Base-by-base conservation (phyloP, 1,140 invertebrate species). In the Neodiprion lecontei region DNA sequence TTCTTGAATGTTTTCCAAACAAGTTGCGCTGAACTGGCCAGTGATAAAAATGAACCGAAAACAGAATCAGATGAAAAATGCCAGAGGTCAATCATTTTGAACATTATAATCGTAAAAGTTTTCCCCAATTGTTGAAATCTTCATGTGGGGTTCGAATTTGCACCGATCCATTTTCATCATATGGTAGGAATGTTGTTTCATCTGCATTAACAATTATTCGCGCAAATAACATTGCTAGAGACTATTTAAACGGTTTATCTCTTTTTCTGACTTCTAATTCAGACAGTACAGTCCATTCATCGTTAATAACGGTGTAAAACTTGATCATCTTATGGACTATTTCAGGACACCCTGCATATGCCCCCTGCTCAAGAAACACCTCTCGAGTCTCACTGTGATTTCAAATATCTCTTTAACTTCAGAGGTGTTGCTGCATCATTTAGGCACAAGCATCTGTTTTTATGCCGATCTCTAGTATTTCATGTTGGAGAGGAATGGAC, bases 341-440 rank as follows among this genome's bases (percentile, higher is more conserved):
- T 40, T 40, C 84, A 96, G 92, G 97, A 98, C 81, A 98, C 97
- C n/a, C 89, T 98, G 9, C 89, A 94, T 84, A 91, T 89, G 17
- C 89, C 92, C 48, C 95, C 98, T 73, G 97, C 97, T 0, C 79
- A 91, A 80, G 97, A 99, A 91, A 93, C 98, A 0, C 91, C 94
- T 23, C 92, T 99, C 76, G 96, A 98, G 89, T 92, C 96, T 66
- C 97, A 99, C 87, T 99, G 98, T 88, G 90, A 93, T 85, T 98
- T 95, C 85, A 97, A 97, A 87, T 98, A 98, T 89, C 89, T 99
- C 70, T 98, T 99, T 81, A 99, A 99, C 89, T 99, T 96, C 84
- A 91, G 97, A 76, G 98, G 98, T 23, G 97, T 99, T 0, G 97
- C 97, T 14, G 98, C 98, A 28, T 98, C 97, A 86, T 99, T 99